phyloP scores from a whole-genome alignment of 2,113 vertebrate genomes.

The Pygoscelis adeliae region DNA sequence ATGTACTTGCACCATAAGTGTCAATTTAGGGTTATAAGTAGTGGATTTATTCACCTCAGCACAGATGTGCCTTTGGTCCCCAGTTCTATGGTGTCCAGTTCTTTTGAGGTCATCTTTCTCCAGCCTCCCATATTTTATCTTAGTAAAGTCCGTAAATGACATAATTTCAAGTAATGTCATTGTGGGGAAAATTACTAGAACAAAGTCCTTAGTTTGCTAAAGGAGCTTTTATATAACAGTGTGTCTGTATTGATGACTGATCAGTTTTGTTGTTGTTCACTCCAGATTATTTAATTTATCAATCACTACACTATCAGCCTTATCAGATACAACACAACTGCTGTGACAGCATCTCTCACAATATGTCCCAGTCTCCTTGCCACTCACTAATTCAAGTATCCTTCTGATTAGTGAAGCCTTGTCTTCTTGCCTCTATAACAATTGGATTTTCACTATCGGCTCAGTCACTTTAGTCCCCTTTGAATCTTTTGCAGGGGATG shows the following conservation, averaged over 20 bases:
- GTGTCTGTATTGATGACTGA: not conserved
- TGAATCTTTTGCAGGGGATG: not conserved
- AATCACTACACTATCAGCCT: not conserved
- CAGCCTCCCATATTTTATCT: conserved; percentile 12
- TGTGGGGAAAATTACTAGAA: not conserved
- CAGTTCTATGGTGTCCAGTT: conserved; percentile 42
- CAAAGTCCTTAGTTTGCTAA: conserved; percentile 28
- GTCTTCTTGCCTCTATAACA: not conserved
- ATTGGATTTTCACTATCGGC: conserved; percentile 20
- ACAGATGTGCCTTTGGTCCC: conserved; percentile 59
- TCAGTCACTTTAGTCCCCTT: not conserved
- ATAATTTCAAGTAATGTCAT: conserved; percentile 17
- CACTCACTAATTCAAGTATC: not conserved
- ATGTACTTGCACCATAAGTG: not conserved
- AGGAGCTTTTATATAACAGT: conserved; percentile 37
- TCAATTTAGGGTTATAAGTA: conserved; percentile 27
- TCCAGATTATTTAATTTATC: conserved; percentile 15
- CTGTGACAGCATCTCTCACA: not conserved
- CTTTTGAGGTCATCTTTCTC: conserved; percentile 41
- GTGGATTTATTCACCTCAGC: conserved; percentile 48
- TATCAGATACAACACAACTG: not conserved
- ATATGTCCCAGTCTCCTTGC: not conserved
- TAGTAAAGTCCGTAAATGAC: not conserved
- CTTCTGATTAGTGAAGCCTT: conserved; percentile 27
- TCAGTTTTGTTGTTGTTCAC: conserved; percentile 12